Evolutionary conservation across 1,140 invertebrate genomes (phyloP).

Genomic region (Diabrotica virgifera): DNA sequence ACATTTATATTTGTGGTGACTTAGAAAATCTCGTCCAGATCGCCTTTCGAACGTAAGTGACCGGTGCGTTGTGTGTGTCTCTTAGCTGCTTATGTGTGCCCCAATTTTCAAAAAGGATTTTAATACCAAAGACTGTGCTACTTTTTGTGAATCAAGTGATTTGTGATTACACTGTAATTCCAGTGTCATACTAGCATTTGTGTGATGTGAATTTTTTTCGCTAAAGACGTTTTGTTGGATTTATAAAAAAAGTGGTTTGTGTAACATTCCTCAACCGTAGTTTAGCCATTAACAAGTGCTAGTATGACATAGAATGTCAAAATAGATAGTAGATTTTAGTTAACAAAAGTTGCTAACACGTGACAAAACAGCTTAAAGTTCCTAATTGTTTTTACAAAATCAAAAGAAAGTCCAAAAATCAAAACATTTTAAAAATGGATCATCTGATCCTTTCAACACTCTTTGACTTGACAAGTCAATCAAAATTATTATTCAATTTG

Average conservation of each 20-base stretch:
- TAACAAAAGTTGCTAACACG: too few relatives aligned
- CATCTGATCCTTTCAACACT: not conserved
- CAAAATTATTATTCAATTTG: too few relatives aligned
- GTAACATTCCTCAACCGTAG: not conserved
- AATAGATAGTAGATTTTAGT: not conserved
- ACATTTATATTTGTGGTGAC: slow-evolving; percentile 76
- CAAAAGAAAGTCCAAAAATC: not conserved
- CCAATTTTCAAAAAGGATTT: slow-evolving; percentile 14
- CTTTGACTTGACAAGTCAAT: not conserved
- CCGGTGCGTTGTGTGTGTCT: slow-evolving; percentile 32
- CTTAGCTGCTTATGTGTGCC: slow-evolving; percentile 18
- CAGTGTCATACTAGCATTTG: slow-evolving; percentile 29
- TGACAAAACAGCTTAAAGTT: too few relatives aligned
- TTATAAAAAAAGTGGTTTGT: not conserved
- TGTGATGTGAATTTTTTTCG: not conserved
- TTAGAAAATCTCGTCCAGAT: slow-evolving; percentile 75
- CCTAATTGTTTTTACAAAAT: not conserved
- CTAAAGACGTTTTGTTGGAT: not conserved
- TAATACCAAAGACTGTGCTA: not conserved
- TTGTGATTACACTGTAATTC: slow-evolving; percentile 14
- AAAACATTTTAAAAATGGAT: not conserved
- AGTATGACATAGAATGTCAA: slow-evolving; percentile 27
- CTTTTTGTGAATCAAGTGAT: slow-evolving; percentile 7
- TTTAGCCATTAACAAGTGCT: slow-evolving; percentile 18
- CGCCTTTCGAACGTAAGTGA: slow-evolving; percentile 88